Percentiles rank a stretch among this genome's conserved stretches.
These are phyloP conservation scores for Himalopsyche japonica DNA, from an alignment of 2,888 invertebrate species.

Conservation along the genomic window DNA sequence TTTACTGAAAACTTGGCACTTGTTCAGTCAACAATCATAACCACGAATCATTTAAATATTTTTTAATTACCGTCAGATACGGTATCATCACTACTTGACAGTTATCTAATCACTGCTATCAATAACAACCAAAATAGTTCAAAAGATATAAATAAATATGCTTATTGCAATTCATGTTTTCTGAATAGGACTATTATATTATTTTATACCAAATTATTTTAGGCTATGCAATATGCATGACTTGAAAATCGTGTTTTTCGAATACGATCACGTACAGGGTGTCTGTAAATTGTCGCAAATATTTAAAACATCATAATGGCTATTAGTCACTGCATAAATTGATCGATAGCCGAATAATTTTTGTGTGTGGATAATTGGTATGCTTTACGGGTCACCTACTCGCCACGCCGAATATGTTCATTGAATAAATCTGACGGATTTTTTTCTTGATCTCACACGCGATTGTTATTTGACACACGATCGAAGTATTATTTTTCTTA, in stretches of 20 bases:
- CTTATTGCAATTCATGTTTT: neutral
- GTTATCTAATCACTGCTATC: no score
- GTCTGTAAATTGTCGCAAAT: slow-evolving; percentile 40
- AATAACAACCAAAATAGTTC: no score
- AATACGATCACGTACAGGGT: slow-evolving; percentile 26
- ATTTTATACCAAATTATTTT: neutral
- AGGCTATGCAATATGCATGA: neutral
- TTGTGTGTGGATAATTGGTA: slow-evolving; percentile 13
- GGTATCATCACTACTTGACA: no score
- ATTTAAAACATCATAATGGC: slow-evolving; percentile 31
- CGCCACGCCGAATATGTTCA: slow-evolving; percentile 17
- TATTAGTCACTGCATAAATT: slow-evolving; percentile 32
- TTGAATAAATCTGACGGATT: slow-evolving; percentile 23
- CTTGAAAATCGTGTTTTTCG: neutral
- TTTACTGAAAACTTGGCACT: no score
- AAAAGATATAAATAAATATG: no score
- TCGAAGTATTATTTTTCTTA: neutral
- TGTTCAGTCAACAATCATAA: no score
- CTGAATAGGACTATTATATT: neutral
- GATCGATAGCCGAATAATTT: neutral
- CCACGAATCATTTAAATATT: no score
- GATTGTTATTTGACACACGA: slow-evolving; percentile 26
- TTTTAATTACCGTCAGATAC: no score
- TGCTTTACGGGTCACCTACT: slow-evolving; percentile 9
- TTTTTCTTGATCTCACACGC: slow-evolving; percentile 23